phyloP scores from a whole-genome alignment of 1,140 invertebrate species.

The Drosophila eugracilis region DNA sequence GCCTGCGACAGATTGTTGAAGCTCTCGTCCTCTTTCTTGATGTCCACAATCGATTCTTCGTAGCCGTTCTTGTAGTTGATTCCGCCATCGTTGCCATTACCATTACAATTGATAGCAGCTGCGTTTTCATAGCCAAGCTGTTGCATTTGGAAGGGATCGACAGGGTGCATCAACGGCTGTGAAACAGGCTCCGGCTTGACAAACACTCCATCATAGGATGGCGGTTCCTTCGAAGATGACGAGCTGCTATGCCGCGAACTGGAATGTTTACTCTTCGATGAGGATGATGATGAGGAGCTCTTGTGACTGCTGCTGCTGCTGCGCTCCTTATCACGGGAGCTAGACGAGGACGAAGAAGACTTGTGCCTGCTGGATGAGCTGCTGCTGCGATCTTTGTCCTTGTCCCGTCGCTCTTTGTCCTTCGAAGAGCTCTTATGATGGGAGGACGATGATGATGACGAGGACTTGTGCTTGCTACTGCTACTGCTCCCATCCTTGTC shows the following conservation, averaged over 20 bases:
- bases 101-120: conserved; percentile 34
- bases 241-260: conserved; percentile 76
- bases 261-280: conserved; percentile 85
- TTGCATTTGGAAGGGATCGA: conserved; percentile 52
- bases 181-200: conserved; percentile 85
- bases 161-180: conserved; percentile 69
- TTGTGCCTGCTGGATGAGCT: conserved; percentile 85
- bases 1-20: conserved; percentile 86
- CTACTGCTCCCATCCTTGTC: conserved; percentile 84
- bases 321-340: conserved; percentile 59
- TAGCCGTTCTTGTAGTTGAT: conserved; percentile 84
- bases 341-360: conserved; percentile 82
- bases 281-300: conserved; percentile 73
- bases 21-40: conserved; percentile 72
- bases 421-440: conserved; percentile 82
- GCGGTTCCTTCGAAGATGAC: conserved; percentile 65
- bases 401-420: conserved; percentile 84
- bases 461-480: conserved; percentile 84
- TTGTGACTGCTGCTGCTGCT: conserved; percentile 76
- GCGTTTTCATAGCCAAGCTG: conserved; percentile 8
- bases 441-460: conserved; percentile 84
- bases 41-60: conserved; percentile 64
- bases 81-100: conserved; percentile 15
- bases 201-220: conserved; percentile 76
- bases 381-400: conserved; percentile 85